These are phyloP conservation scores for Mythimna albipuncta DNA, from an alignment of 2,888 invertebrate species.

Conservation along the genomic window DNA sequence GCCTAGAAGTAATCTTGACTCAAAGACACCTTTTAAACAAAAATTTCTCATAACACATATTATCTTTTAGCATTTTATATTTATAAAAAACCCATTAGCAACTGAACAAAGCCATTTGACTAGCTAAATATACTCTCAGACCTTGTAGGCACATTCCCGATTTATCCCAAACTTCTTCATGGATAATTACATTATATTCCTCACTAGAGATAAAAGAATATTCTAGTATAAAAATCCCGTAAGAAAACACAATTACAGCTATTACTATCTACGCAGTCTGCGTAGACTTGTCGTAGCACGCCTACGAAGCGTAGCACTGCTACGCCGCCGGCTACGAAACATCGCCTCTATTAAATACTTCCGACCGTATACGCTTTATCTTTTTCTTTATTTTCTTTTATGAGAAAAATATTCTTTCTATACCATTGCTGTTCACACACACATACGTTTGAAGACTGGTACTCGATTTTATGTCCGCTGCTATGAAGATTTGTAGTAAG, in stretches of 20 bases:
- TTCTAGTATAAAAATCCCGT: conserved; percentile 38
- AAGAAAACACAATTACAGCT: conserved; percentile 53
- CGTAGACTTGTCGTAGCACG: conserved; percentile 55
- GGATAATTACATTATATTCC: conserved; percentile 18
- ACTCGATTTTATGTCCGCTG: conserved; percentile 28
- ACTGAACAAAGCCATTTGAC: background rate
- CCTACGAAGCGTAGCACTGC: conserved; percentile 65
- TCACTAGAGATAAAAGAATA: conserved; percentile 15
- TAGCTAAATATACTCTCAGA: background rate
- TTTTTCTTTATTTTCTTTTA: conserved; percentile 57
- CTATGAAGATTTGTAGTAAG: conserved; percentile 9
- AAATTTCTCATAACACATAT: no score
- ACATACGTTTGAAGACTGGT: conserved; percentile 4
- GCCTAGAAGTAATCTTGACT: no score
- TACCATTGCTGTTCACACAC: conserved; percentile 20
- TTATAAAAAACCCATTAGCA: no score
- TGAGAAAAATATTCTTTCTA: conserved; percentile 58
- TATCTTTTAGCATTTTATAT: no score
- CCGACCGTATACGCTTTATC: conserved; percentile 54
- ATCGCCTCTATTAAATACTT: conserved; percentile 62
- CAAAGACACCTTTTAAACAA: no score
- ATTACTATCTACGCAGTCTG: conserved; percentile 45
- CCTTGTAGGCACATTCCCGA: background rate
- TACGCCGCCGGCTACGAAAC: conserved; percentile 62
- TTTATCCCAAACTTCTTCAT: conserved; percentile 1